Evolutionary conservation across 2,888 invertebrate species (phyloP), one percentile per base, ranked within the genome.

Genomic region (Copidosoma aretas): DNA sequence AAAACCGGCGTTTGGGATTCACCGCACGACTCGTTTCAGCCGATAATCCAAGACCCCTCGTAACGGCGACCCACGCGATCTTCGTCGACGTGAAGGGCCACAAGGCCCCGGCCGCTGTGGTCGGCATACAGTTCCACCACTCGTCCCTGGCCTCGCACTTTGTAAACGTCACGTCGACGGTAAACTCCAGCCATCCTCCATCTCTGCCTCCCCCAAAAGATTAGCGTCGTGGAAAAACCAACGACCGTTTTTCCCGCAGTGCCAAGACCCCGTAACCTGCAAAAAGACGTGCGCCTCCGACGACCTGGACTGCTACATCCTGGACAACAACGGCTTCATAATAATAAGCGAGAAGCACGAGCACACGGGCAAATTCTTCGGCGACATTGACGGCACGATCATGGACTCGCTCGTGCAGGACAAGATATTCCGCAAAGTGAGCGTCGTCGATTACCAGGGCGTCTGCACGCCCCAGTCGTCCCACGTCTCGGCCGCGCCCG

Each of bases 291-390:
- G 95, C 78, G 93, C 93, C 19, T 93, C 93, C 14, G 92, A 93
- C 73, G 93, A 93, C 75, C 85, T 95, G 32, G 95, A 96, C 81
- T 97, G 97, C 82, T 97, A 95, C 81, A 91, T 97, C 46, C 86
- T 97, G 66, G 97, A 97, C 81, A 95, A 97, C 84, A 96, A 95
- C 82, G 97, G 97, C 17, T 97, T 95, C 82, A 92, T 97, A 62
- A 91, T 97, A 63, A 90, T 95, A 51, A 95, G 95, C 0, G 95
- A 96, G 84, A 91, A 92, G 74, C 87, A 89, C 43, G 90, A 93
- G 53, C 93, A 96, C 78, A 94, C 94, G 1, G 97, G 97, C 1
- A 89, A 91, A 78, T 97, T 97, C 85, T 97, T 97, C 79, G 97
- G 97, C 0, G 94, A 95, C 84, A 92, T 96, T 53, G 96, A 97